Conservation (phyloP, 2,888 invertebrate genomes). For the Himalopsyche tibetana region DNA sequence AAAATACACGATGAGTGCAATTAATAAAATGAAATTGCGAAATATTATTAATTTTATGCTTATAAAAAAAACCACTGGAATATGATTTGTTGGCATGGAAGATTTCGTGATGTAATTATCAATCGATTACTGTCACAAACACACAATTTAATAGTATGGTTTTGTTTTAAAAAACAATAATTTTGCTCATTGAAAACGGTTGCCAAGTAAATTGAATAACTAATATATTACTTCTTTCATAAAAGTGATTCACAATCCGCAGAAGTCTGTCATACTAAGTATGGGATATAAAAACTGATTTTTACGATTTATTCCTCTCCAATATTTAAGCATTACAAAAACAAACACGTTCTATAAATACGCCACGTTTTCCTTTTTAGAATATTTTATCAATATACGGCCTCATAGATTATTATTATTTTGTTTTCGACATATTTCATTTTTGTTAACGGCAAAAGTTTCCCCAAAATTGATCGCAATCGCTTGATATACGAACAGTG, state of each 20-base stretch:
- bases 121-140: no score
- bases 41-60: no score
- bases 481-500: not conserved
- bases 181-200: no score
- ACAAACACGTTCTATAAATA: not conserved
- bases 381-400: not conserved
- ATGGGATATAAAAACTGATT: not conserved
- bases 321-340: not conserved
- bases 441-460: constrained; percentile 29
- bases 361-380: not conserved
- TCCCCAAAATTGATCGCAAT: not conserved
- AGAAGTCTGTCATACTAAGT: not conserved
- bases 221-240: not conserved
- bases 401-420: constrained; percentile 24
- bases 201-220: no score
- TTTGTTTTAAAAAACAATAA: no score
- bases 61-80: no score
- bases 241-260: not conserved
- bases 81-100: no score
- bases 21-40: no score
- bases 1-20: no score
- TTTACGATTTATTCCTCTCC: not conserved
- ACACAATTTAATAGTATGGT: no score
- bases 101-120: no score
- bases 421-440: constrained; percentile 34